Evolutionary conservation across 2,888 invertebrate species (phyloP).

Genomic region (Eilema caniola): DNA sequence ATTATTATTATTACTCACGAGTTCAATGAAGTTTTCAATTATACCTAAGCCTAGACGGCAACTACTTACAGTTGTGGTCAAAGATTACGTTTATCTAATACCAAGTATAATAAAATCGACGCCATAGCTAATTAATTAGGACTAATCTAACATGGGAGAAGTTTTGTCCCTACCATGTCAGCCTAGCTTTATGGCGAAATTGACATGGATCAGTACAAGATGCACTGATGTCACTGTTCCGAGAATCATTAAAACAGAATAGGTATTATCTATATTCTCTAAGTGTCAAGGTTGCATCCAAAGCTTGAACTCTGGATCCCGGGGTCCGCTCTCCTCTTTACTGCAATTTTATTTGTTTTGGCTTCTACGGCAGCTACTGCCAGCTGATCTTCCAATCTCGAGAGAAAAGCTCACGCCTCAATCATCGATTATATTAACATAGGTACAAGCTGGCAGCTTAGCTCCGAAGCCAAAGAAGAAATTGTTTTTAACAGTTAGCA

Average conservation of each 20-base stretch:
- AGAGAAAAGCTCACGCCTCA: too few relatives aligned
- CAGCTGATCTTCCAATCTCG: too few relatives aligned
- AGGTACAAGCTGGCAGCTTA: too few relatives aligned
- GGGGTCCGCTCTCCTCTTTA: too few relatives aligned
- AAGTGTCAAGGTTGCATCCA: too few relatives aligned
- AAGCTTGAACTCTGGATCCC: too few relatives aligned
- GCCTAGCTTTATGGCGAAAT: not conserved
- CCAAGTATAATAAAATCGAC: not conserved
- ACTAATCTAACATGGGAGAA: not conserved
- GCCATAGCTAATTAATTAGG: not conserved
- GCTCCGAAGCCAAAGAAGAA: not conserved
- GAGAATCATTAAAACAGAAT: too few relatives aligned
- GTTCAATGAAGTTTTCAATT: constrained; percentile 3
- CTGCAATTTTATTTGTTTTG: too few relatives aligned
- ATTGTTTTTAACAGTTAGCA: not conserved
- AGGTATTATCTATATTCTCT: too few relatives aligned
- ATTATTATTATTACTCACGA: constrained; percentile 30
- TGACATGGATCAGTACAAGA: not conserved
- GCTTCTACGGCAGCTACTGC: too few relatives aligned
- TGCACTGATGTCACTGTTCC: not conserved
- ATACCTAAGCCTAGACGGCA: not conserved
- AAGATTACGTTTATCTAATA: not conserved
- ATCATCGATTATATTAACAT: too few relatives aligned
- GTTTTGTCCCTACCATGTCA: not conserved
- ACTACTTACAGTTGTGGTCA: not conserved